phyloP scores from a whole-genome alignment of 2,797 vertebrate species.

The Salmo trutta region DNA sequence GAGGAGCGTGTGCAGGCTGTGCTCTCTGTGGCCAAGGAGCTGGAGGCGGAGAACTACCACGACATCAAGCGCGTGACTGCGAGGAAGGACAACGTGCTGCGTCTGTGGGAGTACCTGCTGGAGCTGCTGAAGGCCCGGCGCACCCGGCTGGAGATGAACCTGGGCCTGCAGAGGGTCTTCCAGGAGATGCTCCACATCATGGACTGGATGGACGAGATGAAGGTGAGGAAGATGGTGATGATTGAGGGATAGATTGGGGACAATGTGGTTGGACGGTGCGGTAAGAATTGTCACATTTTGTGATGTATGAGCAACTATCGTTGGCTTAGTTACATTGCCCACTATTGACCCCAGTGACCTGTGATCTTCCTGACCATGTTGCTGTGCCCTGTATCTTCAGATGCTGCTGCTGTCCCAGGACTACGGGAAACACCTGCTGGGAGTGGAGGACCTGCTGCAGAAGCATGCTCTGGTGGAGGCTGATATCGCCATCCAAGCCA shows the following conservation, averaged over 20 bases:
- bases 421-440: constrained; percentile 94
- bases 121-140: constrained; percentile 91
- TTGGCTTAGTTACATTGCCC: not conserved
- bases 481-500: constrained; percentile 92
- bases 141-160: constrained; percentile 89
- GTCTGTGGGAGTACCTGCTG: constrained; percentile 96
- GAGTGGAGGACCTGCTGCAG: constrained; percentile 95
- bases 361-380: not conserved
- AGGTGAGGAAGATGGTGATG: constrained; percentile 69
- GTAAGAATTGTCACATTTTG: not conserved
- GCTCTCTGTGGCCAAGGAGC: constrained; percentile 87
- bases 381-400: constrained; percentile 62
- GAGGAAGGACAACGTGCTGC: constrained; percentile 92
- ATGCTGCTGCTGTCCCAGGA: constrained; percentile 96
- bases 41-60: constrained; percentile 91
- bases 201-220: constrained; percentile 99
- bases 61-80: constrained; percentile 92
- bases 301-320: not conserved
- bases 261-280: too few relatives aligned
- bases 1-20: constrained; percentile 94
- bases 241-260: not conserved
- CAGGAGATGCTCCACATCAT: constrained; percentile 99
- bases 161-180: constrained; percentile 94
- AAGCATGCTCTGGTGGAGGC: constrained; percentile 95
- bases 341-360: not conserved